Conservation (phyloP, 2,113 vertebrate species). For the Hemiscyllium ocellatum region DNA sequence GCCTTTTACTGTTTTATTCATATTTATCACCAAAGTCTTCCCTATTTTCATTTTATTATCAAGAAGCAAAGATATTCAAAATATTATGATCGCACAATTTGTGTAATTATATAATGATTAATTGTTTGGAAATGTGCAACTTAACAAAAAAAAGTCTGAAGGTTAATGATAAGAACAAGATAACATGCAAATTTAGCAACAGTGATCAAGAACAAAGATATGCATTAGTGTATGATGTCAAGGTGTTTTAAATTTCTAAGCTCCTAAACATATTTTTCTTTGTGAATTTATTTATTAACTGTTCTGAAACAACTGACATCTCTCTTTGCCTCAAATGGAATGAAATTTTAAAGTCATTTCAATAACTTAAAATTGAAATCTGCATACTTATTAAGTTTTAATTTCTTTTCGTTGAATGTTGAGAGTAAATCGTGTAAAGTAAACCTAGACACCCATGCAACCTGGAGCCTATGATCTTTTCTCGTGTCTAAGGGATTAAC, state of each 20-base stretch:
- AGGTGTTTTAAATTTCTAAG: not conserved
- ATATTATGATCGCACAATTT: not conserved
- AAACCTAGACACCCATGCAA: not conserved
- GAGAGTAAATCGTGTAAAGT: not conserved
- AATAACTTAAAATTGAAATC: not conserved
- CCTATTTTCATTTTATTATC: not conserved
- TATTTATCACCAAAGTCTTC: not conserved
- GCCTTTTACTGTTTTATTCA: not conserved
- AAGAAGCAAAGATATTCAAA: not conserved
- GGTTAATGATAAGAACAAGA: not conserved
- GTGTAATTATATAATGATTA: not conserved
- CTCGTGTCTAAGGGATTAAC: not conserved
- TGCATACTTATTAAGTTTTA: not conserved
- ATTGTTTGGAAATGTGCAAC: not conserved
- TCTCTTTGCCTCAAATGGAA: not conserved
- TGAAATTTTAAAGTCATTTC: not conserved
- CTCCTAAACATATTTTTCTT: not conserved
- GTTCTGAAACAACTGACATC: not conserved
- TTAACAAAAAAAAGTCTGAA: not conserved
- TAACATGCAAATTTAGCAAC: not conserved
- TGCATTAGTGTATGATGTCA: not conserved
- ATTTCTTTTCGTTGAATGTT: not conserved
- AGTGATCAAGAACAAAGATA: not conserved
- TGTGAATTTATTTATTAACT: not conserved
- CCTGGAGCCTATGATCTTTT: not conserved